Base-by-base conservation (phyloP, 2,888 invertebrate genomes). In the Ectropis crepuscularia region DNA sequence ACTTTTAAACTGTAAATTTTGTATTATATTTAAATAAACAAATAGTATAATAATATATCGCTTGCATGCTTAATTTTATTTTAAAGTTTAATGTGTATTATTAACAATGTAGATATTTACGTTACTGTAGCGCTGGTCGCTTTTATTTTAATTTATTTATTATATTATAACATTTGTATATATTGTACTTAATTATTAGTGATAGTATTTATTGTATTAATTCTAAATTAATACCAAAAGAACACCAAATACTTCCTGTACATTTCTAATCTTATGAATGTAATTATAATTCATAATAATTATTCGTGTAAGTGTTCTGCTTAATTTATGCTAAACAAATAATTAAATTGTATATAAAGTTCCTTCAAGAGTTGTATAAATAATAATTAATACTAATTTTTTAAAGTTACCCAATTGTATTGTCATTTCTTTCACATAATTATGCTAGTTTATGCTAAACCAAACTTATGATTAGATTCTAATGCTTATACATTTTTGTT, bases 231-330 rank as follows among this genome's bases (percentile, higher is more conserved):
- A 79, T 80, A 83, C 78, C 82, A 83, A 87, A 86, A 78, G 86
- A 87, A 88, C 88, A 87, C 88, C 88, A 89, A 88, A 84, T 80
- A 86, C 81, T 84, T 86, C 82, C 80, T 87, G 84, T 88, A 88
- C 77, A 77, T 82, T 80, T 82, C 81, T 85, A 88, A 88, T 88
- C 87, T 90, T 89, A 90, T 90, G 87, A 88, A 83, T 79, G 78
- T 72, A 76, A 75, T 76, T 76, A 76, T 80, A 80, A 79, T 79
- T 75, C 74, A 75, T 82, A 76, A 73, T 9, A 73, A 71, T 76
- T 78, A 51, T 54, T 64, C 49, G 51, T 66, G 45, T 63, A 62
- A 51, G 53, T 63, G 58, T 73, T 43, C 70, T 61, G 62, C 65
- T 57, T 71, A 63, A 66, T 73, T 73, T 75, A 64, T 64, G 65